Conservation (phyloP, 1,140 invertebrate species). For the Cydia fagiglandana region DNA sequence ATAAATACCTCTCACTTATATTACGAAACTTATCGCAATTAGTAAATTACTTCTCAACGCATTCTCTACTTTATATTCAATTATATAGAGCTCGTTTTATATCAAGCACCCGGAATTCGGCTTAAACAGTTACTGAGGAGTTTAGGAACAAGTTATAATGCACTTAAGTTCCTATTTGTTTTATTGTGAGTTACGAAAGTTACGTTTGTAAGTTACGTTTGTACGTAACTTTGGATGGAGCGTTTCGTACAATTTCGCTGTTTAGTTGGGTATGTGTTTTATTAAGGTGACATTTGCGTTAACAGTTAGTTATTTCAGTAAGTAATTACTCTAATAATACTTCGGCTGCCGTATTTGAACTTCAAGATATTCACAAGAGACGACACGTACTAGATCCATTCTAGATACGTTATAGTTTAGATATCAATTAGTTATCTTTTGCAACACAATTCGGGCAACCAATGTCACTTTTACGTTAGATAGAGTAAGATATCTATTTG, state of each 20-base stretch:
- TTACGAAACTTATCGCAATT: constrained; percentile 14
- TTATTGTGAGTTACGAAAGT: constrained; percentile 17
- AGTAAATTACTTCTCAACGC: background rate
- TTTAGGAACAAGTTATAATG: constrained; percentile 10
- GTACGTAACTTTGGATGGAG: constrained; percentile 5
- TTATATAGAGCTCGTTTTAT: background rate
- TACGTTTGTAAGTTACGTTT: background rate
- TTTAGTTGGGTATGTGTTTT: background rate
- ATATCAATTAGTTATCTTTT: too few relatives aligned
- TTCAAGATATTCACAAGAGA: too few relatives aligned
- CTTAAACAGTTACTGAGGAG: background rate
- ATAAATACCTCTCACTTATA: constrained; percentile 23
- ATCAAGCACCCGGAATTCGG: background rate
- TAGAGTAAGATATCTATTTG: too few relatives aligned
- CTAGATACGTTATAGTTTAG: too few relatives aligned
- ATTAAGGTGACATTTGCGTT: background rate
- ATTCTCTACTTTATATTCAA: background rate
- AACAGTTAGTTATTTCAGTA: too few relatives aligned
- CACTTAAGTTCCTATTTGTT: constrained; percentile 15
- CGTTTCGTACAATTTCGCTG: background rate
- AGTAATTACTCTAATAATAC: too few relatives aligned
- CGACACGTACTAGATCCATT: too few relatives aligned
- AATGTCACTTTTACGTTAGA: too few relatives aligned
- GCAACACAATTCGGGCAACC: too few relatives aligned
- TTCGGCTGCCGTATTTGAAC: too few relatives aligned